These are phyloP conservation scores for Tenebrosternarchus preto DNA, from an alignment of 2,113 vertebrate genomes.

Conservation along the genomic window DNA sequence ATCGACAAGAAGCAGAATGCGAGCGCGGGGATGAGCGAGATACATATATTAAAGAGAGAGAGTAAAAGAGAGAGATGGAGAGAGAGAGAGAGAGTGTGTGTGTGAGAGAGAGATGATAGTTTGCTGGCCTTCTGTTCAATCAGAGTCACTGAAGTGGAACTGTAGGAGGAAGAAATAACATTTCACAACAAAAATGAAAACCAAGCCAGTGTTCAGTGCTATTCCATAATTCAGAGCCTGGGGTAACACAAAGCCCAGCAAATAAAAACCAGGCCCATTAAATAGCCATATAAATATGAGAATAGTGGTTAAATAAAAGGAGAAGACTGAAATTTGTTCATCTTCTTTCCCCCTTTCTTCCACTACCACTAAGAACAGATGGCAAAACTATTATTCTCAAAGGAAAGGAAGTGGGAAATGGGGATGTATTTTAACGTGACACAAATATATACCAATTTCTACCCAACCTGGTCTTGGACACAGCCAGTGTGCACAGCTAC, in stretches of 20 bases:
- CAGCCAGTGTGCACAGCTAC: slow-evolving; percentile 21
- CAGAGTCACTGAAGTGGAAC: slow-evolving; percentile 54
- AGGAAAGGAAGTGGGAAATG: not conserved
- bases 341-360: slow-evolving; percentile 6
- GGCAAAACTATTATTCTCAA: not conserved
- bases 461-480: not conserved
- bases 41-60: slow-evolving; percentile 52
- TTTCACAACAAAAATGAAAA: slow-evolving; percentile 51
- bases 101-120: slow-evolving; percentile 23
- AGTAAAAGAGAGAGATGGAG: slow-evolving; percentile 42
- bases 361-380: slow-evolving; percentile 11
- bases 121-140: slow-evolving; percentile 45
- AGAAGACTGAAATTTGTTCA: slow-evolving; percentile 19
- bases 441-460: slow-evolving; percentile 7
- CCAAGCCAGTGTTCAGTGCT: slow-evolving; percentile 35
- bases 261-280: slow-evolving; percentile 36
- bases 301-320: slow-evolving; percentile 33
- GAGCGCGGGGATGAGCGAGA: slow-evolving; percentile 47
- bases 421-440: slow-evolving; percentile 18
- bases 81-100: slow-evolving; percentile 39
- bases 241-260: slow-evolving; percentile 39
- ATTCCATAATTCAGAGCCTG: slow-evolving; percentile 45
- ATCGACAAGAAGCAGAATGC: slow-evolving; percentile 55
- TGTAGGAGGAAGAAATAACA: slow-evolving; percentile 42
- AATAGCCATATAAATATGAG: slow-evolving; percentile 45